Percentiles rank a stretch among this genome's conserved stretches.
phyloP scores from a whole-genome alignment of 2,888 invertebrate species.

The Papilio gigon region DNA sequence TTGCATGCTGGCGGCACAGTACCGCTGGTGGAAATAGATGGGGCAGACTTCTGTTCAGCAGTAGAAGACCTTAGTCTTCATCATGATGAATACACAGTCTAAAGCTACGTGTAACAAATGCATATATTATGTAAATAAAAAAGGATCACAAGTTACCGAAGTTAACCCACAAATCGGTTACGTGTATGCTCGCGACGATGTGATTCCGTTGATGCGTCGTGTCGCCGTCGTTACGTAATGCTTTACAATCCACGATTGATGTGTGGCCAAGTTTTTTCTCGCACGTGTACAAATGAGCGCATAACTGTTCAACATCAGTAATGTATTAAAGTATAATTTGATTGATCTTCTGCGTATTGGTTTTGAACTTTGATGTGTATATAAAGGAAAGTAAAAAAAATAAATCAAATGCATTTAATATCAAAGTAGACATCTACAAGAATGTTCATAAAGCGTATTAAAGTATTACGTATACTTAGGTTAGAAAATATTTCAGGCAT shows the following conservation, averaged over 20 bases:
- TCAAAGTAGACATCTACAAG: no score
- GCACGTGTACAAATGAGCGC: conserved; percentile 5
- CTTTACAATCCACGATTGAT: conserved; percentile 4
- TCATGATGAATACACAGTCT: no score
- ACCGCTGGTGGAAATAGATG: no score
- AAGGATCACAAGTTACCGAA: conserved; percentile 43
- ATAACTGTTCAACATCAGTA: not conserved
- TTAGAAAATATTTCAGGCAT: not conserved
- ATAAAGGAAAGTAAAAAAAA: not conserved
- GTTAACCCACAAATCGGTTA: conserved; percentile 32
- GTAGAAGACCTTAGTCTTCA: no score
- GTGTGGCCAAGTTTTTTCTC: conserved; percentile 6
- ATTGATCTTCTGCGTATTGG: not conserved
- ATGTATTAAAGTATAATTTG: not conserved
- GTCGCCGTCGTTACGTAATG: conserved; percentile 27
- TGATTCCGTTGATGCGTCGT: conserved; percentile 41
- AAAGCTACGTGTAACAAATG: conserved; percentile 20
- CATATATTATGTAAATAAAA: conserved; percentile 13
- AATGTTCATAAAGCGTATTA: no score
- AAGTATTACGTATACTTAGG: not conserved
- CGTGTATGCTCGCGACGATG: conserved; percentile 37
- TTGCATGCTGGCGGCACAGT: no score
- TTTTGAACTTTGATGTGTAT: not conserved
- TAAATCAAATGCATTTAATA: no score
- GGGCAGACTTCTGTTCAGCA: no score